Evolutionary conservation across 2,888 invertebrate species (phyloP), one percentile per base, ranked within the genome.

Genomic region (Cataglyphis albicans): DNA sequence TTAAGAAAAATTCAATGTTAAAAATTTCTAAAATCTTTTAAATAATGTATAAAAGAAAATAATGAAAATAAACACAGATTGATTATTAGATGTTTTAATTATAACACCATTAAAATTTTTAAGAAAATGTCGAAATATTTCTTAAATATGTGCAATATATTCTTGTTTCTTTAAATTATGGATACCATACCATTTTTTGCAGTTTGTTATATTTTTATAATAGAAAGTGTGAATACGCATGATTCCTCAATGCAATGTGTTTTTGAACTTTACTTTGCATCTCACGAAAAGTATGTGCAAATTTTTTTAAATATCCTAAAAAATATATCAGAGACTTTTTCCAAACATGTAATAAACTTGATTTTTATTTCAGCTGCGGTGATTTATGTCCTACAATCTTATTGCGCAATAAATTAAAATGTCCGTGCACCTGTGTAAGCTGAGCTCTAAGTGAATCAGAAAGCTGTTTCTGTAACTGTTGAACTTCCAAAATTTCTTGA

Each of bases 401-500:
- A 91, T 97, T 97, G 84, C 97, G 96, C 63, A 98, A 95, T 86
- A 96, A 95, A 91, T 97, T 96, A 94, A 97, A 98, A 92, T 97
- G 97, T 81, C 97, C 96, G 93, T 97, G 97, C 94, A 98, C 97
- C 89, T 96, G 95, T 64, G 96, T 95, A 92, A 98, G 95, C 93
- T 98, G 97, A 84, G 96, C 95, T 88, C 97, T 96, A 86, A 98
- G 96, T n/a, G 97, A 96, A 84, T 96, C 96, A 55, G 97, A 97
- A 90, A 98, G 96, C 95, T 98, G 97, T 88, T 97, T 96, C 94
- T 98, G 97, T 90, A 98, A 94, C 86, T 97, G 97, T 93, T 98
- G 97, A 87, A 97, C 97, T 92, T 98, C 98, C 90, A 96, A 96
- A 91, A 98, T 96, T 95, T 98, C 97, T 92, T 97, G 97, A 52